A percentile compares a stretch with the other conserved stretches of the same genome.
phyloP scores from a whole-genome alignment of 2,888 invertebrate genomes.

The Eulithis testata region DNA sequence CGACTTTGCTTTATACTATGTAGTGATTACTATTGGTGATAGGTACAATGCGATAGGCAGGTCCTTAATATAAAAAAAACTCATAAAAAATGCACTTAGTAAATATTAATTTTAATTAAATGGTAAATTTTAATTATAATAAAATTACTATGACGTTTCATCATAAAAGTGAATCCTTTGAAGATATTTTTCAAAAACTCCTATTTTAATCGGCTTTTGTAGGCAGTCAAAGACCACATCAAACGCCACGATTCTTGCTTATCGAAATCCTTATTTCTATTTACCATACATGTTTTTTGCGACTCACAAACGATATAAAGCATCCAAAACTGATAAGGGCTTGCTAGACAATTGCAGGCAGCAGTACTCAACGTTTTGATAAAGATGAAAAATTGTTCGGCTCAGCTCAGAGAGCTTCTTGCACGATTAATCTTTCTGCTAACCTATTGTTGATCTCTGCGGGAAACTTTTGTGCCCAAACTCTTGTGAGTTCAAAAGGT shows the following conservation, averaged over 20 bases:
- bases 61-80: too few species aligned
- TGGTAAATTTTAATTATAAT: too few species aligned
- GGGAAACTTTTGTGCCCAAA: slow-evolving; percentile 76
- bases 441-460: slow-evolving; percentile 76
- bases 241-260: background rate
- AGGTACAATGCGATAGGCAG: too few species aligned
- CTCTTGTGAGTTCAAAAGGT: slow-evolving; percentile 76
- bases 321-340: slow-evolving; percentile 2
- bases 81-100: too few species aligned
- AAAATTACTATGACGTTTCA: too few species aligned
- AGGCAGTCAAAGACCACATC: background rate
- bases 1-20: too few species aligned
- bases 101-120: too few species aligned
- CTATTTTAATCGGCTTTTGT: too few species aligned
- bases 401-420: slow-evolving; percentile 71
- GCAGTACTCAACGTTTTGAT: slow-evolving; percentile 68
- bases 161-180: too few species aligned
- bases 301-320: background rate
- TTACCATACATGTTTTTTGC: background rate
- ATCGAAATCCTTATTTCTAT: background rate
- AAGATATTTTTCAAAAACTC: too few species aligned
- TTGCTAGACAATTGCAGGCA: slow-evolving; percentile 49
- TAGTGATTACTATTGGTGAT: too few species aligned
- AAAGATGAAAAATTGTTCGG: slow-evolving; percentile 82
- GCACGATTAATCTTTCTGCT: slow-evolving; percentile 80